Base-by-base conservation (phyloP, 23 tunicate genomes). In the Ciona savignyi region DNA sequence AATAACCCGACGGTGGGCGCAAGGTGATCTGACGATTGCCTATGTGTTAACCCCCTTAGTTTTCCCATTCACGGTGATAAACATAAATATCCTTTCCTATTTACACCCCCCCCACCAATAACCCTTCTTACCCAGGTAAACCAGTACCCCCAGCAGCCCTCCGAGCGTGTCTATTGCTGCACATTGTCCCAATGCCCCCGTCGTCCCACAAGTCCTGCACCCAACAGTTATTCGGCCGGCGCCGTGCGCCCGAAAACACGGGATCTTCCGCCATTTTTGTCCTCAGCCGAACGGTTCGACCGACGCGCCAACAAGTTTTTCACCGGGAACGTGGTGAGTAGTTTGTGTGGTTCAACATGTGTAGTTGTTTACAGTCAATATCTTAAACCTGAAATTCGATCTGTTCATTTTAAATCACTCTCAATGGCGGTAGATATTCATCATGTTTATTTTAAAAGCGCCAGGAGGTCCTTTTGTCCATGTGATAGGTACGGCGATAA, bases 181-280 rank as follows among this genome's bases (percentile, higher is more conserved):
- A 90, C 82, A 1, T 49, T 90, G 27, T 78, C 97, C 23, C 85
- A 80, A 35, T 74, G 78, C 51, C 97, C 97, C 1, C 65, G 87
- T 66, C 60, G 42, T 2, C 68, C 90, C 3, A 73, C 19, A 2
- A 56, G 66, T 66, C 97, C 97, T 26, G 90, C 82, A 9, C 87
- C 97, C 0, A 79, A 70, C 51, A 70, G 80, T 32, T 91, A 91
- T 60, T 33, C 66, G 4, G 51, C 66, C 34, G 81, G 35, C 11
- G 62, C 23, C 31, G 25, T 31, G 74, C 4, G 56, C 4, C 29
- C 32, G 1, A 42, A 33, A 33, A 34, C 67, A 20, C 72, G 70
- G 33, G 72, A 76, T 66, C 29, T 77, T 2, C 85, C 97, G 1
- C 92, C 97, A 15, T 91, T 86, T 34, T 48, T 71, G 29, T 85